Conservation (phyloP, 2,113 vertebrate genomes). For the Psettodes erumei region DNA sequence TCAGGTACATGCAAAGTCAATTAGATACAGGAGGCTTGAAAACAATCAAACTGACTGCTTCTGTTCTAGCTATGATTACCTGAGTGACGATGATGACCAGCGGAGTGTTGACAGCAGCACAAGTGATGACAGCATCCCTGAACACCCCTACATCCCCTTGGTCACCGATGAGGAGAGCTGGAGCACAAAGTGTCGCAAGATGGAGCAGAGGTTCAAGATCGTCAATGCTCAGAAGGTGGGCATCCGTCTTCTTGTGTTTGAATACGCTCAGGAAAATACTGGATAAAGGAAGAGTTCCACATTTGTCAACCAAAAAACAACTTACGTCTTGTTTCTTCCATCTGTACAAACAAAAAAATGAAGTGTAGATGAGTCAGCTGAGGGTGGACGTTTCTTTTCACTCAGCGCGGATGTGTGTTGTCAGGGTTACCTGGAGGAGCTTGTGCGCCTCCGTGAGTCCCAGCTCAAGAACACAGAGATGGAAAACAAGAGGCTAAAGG, state of each 20-base stretch:
- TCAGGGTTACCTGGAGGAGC: conserved; percentile 96
- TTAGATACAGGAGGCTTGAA: neutral
- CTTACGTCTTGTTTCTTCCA: neutral
- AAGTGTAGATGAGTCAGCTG: neutral
- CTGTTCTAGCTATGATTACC: conserved; percentile 89
- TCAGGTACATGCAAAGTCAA: neutral
- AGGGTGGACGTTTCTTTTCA: conserved; percentile 6
- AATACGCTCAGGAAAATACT: neutral
- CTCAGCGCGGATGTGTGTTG: conserved; percentile 21
- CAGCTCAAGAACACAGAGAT: conserved; percentile 95
- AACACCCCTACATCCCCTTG: conserved; percentile 93
- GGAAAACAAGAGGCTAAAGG: conserved; percentile 91
- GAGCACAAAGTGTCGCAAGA: conserved; percentile 97
- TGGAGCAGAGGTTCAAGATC: conserved; percentile 98
- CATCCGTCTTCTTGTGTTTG: neutral
- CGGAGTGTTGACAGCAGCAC: conserved; percentile 93
- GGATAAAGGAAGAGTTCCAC: neutral
- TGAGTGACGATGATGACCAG: conserved; percentile 95
- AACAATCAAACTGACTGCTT: neutral
- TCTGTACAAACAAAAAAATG: neutral
- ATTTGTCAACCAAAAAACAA: neutral
- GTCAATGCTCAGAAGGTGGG: conserved; percentile 96
- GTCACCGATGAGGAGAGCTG: conserved; percentile 96
- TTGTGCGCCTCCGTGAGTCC: conserved; percentile 94
- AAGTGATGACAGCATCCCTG: conserved; percentile 93